A percentile compares a stretch with the other conserved stretches of the same genome.
phyloP scores from a whole-genome alignment of 2,888 invertebrate genomes.

The Onchidella celtica region DNA sequence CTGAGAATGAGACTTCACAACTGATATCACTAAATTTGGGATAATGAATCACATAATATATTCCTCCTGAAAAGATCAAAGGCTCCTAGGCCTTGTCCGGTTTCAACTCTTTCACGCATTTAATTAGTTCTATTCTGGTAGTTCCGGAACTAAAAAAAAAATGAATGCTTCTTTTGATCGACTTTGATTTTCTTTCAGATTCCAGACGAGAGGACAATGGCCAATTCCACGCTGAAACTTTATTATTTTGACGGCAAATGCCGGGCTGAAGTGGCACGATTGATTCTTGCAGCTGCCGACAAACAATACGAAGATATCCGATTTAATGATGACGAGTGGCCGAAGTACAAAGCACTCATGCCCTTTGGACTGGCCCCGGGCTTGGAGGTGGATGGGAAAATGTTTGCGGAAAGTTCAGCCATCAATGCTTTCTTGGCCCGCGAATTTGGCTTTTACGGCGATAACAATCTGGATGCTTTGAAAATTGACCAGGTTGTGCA shows the following conservation, averaged over 20 bases:
- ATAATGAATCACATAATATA: too few species aligned
- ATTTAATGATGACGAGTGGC: constrained; percentile 20
- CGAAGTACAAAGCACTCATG: constrained; percentile 3
- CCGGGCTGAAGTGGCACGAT: constrained; percentile 23
- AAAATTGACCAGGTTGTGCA: constrained; percentile 54
- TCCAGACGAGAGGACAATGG: constrained; percentile 6
- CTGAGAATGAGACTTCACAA: too few species aligned
- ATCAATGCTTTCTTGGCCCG: constrained; percentile 48
- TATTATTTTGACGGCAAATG: constrained; percentile 18
- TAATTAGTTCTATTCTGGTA: too few species aligned
- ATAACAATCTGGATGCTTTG: constrained; percentile 50
- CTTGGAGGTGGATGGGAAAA: constrained; percentile 42
- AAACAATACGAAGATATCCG: constrained; percentile 28
- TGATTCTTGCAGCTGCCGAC: constrained; percentile 29
- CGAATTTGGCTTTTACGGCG: constrained; percentile 53
- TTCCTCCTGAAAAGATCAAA: too few species aligned
- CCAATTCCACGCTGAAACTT: constrained; percentile 12
- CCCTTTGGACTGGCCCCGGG: constrained; percentile 41
- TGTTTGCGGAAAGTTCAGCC: constrained; percentile 34
- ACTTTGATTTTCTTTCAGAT: neutral
- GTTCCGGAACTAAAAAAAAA: too few species aligned
- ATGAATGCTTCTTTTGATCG: too few species aligned
- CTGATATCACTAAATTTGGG: too few species aligned
- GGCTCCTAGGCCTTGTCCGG: too few species aligned
- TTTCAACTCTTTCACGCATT: too few species aligned